These are phyloP conservation scores for Neogobius melanostomus DNA, from an alignment of 2,113 vertebrate genomes.

Conservation along the genomic window DNA sequence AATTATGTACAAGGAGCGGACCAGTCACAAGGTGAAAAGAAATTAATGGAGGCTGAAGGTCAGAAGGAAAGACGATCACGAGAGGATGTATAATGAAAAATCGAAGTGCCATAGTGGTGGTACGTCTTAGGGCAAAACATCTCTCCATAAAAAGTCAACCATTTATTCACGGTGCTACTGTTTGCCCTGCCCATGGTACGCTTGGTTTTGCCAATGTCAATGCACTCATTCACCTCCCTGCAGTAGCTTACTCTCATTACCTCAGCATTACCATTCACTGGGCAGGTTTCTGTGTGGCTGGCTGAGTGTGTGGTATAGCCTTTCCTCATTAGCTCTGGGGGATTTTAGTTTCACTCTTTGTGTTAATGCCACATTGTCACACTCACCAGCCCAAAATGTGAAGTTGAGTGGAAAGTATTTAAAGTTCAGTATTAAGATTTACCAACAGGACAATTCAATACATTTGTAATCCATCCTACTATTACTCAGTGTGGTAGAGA, in stretches of 20 bases:
- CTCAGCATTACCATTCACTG: conserved; percentile 48
- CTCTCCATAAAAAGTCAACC: not conserved
- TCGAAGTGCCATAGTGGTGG: too few species aligned
- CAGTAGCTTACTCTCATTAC: conserved; percentile 61
- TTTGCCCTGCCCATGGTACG: not conserved
- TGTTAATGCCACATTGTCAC: conserved; percentile 3
- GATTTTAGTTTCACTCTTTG: conserved; percentile 15
- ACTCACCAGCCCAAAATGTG: not conserved
- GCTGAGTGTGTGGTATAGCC: conserved; percentile 3
- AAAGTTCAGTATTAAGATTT: too few species aligned
- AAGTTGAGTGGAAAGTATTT: not conserved
- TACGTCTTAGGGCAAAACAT: not conserved
- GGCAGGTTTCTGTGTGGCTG: conserved; percentile 3
- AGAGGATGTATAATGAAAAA: conserved; percentile 4
- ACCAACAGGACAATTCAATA: too few species aligned
- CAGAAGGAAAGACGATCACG: conserved; percentile 40
- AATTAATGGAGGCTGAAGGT: conserved; percentile 56
- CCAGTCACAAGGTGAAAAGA: conserved; percentile 55
- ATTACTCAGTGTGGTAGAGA: too few species aligned
- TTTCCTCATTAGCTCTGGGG: conserved; percentile 7
- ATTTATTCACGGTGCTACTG: not conserved
- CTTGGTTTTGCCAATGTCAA: conserved; percentile 28
- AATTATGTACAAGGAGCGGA: conserved; percentile 40
- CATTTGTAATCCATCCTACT: too few species aligned
- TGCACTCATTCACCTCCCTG: conserved; percentile 58